Conservation (phyloP, 2,888 invertebrate genomes). For the Heliconius sara region DNA sequence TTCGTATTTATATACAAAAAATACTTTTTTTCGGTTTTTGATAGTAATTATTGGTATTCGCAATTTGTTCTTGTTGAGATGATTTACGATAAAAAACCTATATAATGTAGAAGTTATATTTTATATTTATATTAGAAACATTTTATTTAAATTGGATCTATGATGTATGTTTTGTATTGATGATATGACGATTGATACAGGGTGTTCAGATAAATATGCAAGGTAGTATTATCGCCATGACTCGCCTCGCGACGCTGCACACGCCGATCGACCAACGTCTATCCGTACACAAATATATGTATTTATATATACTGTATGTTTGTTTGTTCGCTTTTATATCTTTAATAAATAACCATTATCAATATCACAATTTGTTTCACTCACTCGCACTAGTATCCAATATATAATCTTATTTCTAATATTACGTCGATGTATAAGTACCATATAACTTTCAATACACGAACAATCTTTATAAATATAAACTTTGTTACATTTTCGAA, state of each 20-base stretch:
- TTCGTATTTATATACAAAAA: not conserved
- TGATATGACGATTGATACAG: not conserved
- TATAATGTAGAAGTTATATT: too few species aligned
- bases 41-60: too few species aligned
- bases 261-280: constrained; percentile 5
- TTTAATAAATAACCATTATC: constrained; percentile 10
- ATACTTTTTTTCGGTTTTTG: too few species aligned
- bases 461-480: constrained; percentile 19
- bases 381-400: not conserved
- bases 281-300: not conserved
- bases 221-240: not conserved
- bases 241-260: not conserved
- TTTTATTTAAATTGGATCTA: not conserved
- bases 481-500: not conserved
- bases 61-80: too few species aligned
- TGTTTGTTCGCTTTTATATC: constrained; percentile 6
- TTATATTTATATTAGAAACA: too few species aligned
- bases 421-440: constrained; percentile 15
- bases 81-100: too few species aligned
- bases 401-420: constrained; percentile 5
- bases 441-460: constrained; percentile 10
- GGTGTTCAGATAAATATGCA: not conserved
- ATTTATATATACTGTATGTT: too few species aligned
- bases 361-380: constrained; percentile 11
- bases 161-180: not conserved